Percentiles rank a stretch among this genome's conserved stretches.
These are phyloP conservation scores for Norana najaformis DNA, from an alignment of 2,888 invertebrate genomes.

Conservation along the genomic window DNA sequence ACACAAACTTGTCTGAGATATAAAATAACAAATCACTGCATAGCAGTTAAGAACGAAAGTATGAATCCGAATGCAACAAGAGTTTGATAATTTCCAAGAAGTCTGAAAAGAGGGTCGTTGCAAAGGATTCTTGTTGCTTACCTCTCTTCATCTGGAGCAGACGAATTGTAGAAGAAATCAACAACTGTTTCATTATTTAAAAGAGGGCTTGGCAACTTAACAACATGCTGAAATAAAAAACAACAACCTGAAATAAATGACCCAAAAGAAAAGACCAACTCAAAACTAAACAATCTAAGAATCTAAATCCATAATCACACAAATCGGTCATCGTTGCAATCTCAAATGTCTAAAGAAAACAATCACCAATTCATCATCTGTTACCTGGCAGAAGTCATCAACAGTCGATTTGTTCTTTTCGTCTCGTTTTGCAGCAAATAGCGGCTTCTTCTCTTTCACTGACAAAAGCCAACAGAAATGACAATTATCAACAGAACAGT, in stretches of 20 bases:
- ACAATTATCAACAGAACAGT: too few species aligned
- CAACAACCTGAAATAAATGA: not conserved
- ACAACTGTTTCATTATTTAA: not conserved
- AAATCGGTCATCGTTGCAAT: not conserved
- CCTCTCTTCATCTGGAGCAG: conserved; percentile 1
- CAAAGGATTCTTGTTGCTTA: not conserved
- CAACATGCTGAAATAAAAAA: not conserved
- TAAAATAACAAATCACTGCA: too few species aligned
- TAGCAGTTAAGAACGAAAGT: too few species aligned
- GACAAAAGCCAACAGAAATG: not conserved
- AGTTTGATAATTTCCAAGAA: too few species aligned
- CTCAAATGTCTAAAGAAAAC: too few species aligned
- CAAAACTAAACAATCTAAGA: not conserved
- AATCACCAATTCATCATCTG: too few species aligned
- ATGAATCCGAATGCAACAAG: too few species aligned
- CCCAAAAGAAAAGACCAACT: not conserved
- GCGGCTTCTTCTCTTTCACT: not conserved
- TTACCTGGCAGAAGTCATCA: conserved; percentile 10
- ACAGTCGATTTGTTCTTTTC: not conserved
- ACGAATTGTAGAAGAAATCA: not conserved
- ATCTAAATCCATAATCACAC: too few species aligned
- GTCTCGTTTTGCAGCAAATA: not conserved
- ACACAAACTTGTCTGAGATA: too few species aligned
- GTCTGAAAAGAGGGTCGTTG: too few species aligned
- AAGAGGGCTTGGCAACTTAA: not conserved